Evolutionary conservation across 2,888 invertebrate species (phyloP), one percentile per base, ranked within the genome.

Genomic region (Mesochorus sp.): DNA sequence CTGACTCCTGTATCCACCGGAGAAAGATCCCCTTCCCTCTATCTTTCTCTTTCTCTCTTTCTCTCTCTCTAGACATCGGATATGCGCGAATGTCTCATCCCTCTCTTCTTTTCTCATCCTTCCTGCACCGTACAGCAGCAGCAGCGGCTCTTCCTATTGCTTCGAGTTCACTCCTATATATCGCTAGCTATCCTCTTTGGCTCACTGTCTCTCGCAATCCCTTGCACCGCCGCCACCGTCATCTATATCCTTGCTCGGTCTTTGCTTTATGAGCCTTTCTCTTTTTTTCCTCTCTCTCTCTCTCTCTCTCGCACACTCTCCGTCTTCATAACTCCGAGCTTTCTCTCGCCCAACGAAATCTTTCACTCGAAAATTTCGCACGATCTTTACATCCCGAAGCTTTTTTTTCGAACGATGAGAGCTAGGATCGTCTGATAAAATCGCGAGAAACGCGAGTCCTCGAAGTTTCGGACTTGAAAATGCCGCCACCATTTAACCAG

Each of bases 41-140:
- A n/a, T n/a, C n/a, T n/a, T n/a, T n/a, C n/a, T n/a, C n/a, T n/a
- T n/a, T n/a, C n/a, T n/a, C n/a, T n/a, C n/a, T n/a, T n/a, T n/a
- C n/a, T 70, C 59, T 59, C 76, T 70, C 78, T 66, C 85, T 77
- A 81, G 83, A 85, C 86, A 86, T 88, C 87, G 87, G 88, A 89
- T 89, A 88, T 88, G 86, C 89, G 88, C 88, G 87, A 89, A 89
- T 89, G 86, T 87, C 87, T 87, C 85, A 82, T 83, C 83, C 85
- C 85, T 79, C 77, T 66, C 73, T 62, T 80, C 76, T 68, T 72
- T 79, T 81, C 80, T 80, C 75, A 72, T 80, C 72, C 79, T 79
- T 80, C 67, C 77, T 78, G 73, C 79, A 73, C 64, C 70, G 67
- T n/a, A n/a, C n/a, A n/a, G n/a, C n/a, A n/a, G n/a, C n/a, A n/a